Evolutionary conservation across 2,797 vertebrate genomes (phyloP).

Genomic region (Xiphophorus birchmanni): DNA sequence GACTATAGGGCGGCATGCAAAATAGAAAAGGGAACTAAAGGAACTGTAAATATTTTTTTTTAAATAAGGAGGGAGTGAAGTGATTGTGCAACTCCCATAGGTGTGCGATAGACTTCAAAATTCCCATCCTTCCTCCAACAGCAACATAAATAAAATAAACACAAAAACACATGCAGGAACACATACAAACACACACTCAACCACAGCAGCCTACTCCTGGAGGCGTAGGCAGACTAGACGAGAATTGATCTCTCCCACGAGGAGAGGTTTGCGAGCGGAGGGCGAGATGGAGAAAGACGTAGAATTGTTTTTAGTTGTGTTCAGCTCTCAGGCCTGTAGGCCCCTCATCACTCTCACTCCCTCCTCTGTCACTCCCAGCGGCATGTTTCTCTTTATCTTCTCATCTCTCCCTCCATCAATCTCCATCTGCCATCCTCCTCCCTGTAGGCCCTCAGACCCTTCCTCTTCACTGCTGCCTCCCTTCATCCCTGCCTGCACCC

Average conservation of each 20-base stretch:
- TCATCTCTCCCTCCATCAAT: slow-evolving; percentile 70
- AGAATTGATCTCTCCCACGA: slow-evolving; percentile 83
- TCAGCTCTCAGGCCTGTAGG: slow-evolving; percentile 74
- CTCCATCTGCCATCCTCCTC: slow-evolving; percentile 71
- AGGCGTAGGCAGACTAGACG: slow-evolving; percentile 81
- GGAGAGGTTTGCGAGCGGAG: slow-evolving; percentile 63
- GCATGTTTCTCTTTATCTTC: slow-evolving; percentile 75
- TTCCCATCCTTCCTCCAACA: slow-evolving; percentile 57
- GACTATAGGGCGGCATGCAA: slow-evolving; percentile 20
- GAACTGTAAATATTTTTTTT: not conserved
- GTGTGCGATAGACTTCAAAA: slow-evolving; percentile 57
- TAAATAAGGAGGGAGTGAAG: slow-evolving; percentile 53
- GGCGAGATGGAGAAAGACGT: slow-evolving; percentile 52
- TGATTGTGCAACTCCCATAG: slow-evolving; percentile 44
- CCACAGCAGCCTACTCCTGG: slow-evolving; percentile 75
- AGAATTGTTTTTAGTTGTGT: slow-evolving; percentile 74
- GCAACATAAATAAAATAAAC: slow-evolving; percentile 33
- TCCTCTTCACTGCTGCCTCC: slow-evolving; percentile 54
- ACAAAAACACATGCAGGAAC: slow-evolving; percentile 49
- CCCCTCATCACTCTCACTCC: slow-evolving; percentile 67
- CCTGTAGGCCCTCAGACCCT: slow-evolving; percentile 58
- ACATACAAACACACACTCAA: slow-evolving; percentile 58
- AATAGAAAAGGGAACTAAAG: slow-evolving; percentile 29
- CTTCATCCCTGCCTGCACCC: slow-evolving; percentile 35
- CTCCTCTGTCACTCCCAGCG: slow-evolving; percentile 62